These are phyloP conservation scores for Stenodera caucasica DNA, from an alignment of 2,888 invertebrate genomes.

Conservation along the genomic window DNA sequence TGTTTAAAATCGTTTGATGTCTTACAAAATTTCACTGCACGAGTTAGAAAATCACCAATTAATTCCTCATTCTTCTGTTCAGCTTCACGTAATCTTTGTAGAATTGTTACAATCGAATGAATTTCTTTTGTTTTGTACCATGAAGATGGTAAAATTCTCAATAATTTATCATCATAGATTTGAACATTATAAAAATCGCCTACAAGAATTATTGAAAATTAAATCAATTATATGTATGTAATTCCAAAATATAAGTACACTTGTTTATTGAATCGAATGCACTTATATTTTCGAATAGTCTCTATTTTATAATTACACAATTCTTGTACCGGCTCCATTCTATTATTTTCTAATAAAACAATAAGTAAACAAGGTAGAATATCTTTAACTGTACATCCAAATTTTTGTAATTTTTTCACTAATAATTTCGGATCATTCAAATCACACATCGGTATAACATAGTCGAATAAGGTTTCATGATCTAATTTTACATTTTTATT, in stretches of 20 bases:
- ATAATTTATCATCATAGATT: conserved; percentile 57
- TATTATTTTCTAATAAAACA: conserved; percentile 49
- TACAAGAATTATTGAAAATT: conserved; percentile 25
- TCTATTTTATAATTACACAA: conserved; percentile 54
- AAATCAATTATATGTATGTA: neutral
- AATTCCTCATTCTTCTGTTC: conserved; percentile 59
- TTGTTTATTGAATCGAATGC: too few relatives aligned
- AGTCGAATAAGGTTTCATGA: conserved; percentile 60
- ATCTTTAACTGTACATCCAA: conserved; percentile 52
- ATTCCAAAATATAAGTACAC: too few relatives aligned
- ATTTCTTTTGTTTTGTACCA: conserved; percentile 58
- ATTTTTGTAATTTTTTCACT: conserved; percentile 58
- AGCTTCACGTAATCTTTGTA: conserved; percentile 57
- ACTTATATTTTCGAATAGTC: neutral
- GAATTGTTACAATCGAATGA: conserved; percentile 55
- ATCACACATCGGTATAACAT: conserved; percentile 61
- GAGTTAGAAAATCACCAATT: conserved; percentile 61
- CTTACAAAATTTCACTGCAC: conserved; percentile 56
- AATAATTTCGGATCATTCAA: conserved; percentile 57
- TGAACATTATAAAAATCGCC: conserved; percentile 53
- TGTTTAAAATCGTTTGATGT: conserved; percentile 54
- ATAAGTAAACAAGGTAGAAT: conserved; percentile 59
- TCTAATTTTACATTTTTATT: conserved; percentile 61
- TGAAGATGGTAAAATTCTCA: conserved; percentile 57
- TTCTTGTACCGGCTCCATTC: conserved; percentile 53